A percentile compares a stretch with the other conserved stretches of the same genome.
These are phyloP conservation scores for Apodemus sylvaticus DNA, from an alignment of 2,113 vertebrate species.

Conservation along the genomic window DNA sequence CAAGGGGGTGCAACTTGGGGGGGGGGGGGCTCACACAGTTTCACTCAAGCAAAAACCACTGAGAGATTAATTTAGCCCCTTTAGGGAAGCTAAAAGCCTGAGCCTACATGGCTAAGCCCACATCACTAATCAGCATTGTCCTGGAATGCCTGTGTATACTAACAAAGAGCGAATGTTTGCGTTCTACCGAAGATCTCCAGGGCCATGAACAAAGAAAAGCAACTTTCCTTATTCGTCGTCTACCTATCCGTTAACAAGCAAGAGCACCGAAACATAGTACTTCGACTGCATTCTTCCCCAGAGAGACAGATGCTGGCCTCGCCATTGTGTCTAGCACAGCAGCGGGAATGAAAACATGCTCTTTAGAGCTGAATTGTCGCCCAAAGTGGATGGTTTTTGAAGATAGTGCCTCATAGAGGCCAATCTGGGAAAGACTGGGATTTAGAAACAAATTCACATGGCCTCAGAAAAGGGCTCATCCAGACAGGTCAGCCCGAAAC, in stretches of 20 bases:
- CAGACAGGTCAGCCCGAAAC: constrained; percentile 29
- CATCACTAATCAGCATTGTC: neutral
- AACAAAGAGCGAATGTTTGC: constrained; percentile 28
- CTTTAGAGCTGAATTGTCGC: constrained; percentile 58
- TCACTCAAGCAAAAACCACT: neutral
- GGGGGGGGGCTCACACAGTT: neutral
- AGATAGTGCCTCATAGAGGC: constrained; percentile 70
- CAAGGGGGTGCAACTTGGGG: neutral
- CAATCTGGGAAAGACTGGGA: constrained; percentile 58
- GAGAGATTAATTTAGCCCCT: neutral
- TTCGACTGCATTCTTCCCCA: constrained; percentile 55
- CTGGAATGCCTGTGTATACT: neutral
- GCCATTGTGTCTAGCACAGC: constrained; percentile 67
- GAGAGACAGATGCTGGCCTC: constrained; percentile 53
- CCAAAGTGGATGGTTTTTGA: constrained; percentile 73
- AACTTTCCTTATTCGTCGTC: neutral
- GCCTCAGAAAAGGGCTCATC: constrained; percentile 51
- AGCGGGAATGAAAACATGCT: constrained; percentile 47
- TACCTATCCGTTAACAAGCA: neutral
- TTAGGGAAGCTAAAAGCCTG: neutral
- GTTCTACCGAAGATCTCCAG: constrained; percentile 20
- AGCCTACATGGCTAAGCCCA: neutral
- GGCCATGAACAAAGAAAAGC: neutral
- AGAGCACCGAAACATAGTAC: constrained; percentile 1
- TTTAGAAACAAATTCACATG: constrained; percentile 59